These are phyloP conservation scores for Agriopis leucophaearia DNA, from an alignment of 2,888 invertebrate genomes.

Conservation along the genomic window DNA sequence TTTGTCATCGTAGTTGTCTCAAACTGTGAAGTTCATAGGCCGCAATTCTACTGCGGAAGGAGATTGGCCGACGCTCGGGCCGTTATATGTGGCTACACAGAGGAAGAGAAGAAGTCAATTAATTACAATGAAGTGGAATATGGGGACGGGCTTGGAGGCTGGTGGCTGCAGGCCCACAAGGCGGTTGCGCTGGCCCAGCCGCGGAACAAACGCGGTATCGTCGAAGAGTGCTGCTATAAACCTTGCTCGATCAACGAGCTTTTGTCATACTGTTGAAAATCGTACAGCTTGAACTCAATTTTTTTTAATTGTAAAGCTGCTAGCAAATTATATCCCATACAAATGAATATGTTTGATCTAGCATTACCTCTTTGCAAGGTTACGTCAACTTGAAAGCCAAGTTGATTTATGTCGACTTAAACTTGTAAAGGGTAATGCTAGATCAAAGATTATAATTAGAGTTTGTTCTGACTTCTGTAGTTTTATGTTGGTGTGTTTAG, in stretches of 20 bases:
- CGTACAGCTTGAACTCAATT: not conserved
- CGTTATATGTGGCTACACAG: slow-evolving; percentile 24
- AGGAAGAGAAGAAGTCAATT: slow-evolving; percentile 29
- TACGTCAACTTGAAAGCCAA: no score
- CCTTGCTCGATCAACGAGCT: slow-evolving; percentile 36
- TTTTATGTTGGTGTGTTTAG: not conserved
- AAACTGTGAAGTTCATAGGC: slow-evolving; percentile 15
- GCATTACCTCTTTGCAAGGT: no score
- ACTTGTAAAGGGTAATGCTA: no score
- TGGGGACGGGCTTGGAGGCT: not conserved
- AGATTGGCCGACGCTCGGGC: slow-evolving; percentile 32
- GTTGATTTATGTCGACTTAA: no score
- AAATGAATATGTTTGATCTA: no score
- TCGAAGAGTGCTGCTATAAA: slow-evolving; percentile 41
- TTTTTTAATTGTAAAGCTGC: not conserved
- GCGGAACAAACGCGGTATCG: slow-evolving; percentile 38
- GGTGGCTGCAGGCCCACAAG: slow-evolving; percentile 29
- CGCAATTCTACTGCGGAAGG: slow-evolving; percentile 35
- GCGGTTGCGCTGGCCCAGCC: slow-evolving; percentile 28
- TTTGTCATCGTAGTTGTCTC: slow-evolving; percentile 19
- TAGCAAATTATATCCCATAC: no score
- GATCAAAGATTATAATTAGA: no score
- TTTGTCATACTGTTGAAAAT: slow-evolving; percentile 29
- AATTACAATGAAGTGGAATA: slow-evolving; percentile 31
- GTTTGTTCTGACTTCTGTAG: not conserved